These are phyloP conservation scores for Malurus alboscapulatus DNA, from an alignment of 2,113 vertebrate genomes.

Conservation along the genomic window DNA sequence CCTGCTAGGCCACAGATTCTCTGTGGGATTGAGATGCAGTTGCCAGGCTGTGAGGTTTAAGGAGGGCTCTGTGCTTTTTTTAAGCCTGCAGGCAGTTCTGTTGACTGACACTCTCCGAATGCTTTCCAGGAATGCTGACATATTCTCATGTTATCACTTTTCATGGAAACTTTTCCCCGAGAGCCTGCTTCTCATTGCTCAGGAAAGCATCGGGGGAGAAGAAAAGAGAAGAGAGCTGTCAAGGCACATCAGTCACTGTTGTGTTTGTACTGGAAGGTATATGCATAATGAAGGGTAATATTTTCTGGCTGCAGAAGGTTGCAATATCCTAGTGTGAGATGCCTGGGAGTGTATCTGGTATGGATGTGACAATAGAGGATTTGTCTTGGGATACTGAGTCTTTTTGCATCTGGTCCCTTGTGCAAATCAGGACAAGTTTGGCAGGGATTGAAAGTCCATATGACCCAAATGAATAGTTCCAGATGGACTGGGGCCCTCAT, in stretches of 20 bases:
- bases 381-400: slow-evolving; percentile 37
- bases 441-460: slow-evolving; percentile 54
- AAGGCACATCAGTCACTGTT: slow-evolving; percentile 41
- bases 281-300: slow-evolving; percentile 48
- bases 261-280: slow-evolving; percentile 35
- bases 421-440: slow-evolving; percentile 48
- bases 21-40: neutral
- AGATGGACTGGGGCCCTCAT: slow-evolving; percentile 54
- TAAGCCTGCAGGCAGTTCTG: slow-evolving; percentile 46
- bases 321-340: neutral
- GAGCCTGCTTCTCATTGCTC: slow-evolving; percentile 32
- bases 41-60: neutral
- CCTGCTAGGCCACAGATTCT: fast-evolving
- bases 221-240: slow-evolving; percentile 48
- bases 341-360: neutral
- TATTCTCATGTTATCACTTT: slow-evolving; percentile 57
- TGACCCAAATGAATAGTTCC: slow-evolving; percentile 58
- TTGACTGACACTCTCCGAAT: neutral
- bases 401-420: slow-evolving; percentile 36
- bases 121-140: slow-evolving; percentile 57
- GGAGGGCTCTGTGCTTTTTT: neutral
- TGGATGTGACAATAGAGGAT: slow-evolving; percentile 27
- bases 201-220: neutral
- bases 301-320: slow-evolving; percentile 47
- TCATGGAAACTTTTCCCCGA: neutral